Conservation (phyloP, 2,888 invertebrate species). For the Erynnis tages region DNA sequence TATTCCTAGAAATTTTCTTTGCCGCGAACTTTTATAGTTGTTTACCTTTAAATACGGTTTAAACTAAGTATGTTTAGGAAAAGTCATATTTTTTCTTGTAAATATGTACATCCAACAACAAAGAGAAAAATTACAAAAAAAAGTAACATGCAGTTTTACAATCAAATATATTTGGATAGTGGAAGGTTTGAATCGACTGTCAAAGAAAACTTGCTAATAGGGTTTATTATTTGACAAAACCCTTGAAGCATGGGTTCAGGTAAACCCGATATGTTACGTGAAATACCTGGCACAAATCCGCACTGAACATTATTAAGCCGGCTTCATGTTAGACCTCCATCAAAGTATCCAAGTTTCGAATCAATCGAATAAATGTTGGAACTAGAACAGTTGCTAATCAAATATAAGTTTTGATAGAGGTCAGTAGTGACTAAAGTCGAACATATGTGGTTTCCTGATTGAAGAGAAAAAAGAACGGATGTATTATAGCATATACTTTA, state of each 20-base stretch:
- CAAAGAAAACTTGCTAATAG: constrained; percentile 12
- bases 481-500: too few relatives aligned
- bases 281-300: constrained; percentile 21
- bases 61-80: too few relatives aligned
- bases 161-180: not conserved
- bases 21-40: too few relatives aligned
- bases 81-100: too few relatives aligned
- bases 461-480: too few relatives aligned
- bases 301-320: constrained; percentile 33
- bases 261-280: constrained; percentile 15
- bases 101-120: too few relatives aligned
- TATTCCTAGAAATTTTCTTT: too few relatives aligned
- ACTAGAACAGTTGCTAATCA: constrained; percentile 19
- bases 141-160: too few relatives aligned
- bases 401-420: constrained; percentile 23
- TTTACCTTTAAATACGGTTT: too few relatives aligned
- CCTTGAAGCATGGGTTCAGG: constrained; percentile 4
- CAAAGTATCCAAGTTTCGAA: constrained; percentile 34
- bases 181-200: not conserved
- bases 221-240: constrained; percentile 17
- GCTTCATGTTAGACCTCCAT: constrained; percentile 31
- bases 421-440: constrained; percentile 13
- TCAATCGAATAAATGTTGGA: constrained; percentile 32
- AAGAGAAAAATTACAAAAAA: too few relatives aligned
- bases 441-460: not conserved